Conservation (phyloP, 2,888 invertebrate species). For the Orthonychiurus folsomi region DNA sequence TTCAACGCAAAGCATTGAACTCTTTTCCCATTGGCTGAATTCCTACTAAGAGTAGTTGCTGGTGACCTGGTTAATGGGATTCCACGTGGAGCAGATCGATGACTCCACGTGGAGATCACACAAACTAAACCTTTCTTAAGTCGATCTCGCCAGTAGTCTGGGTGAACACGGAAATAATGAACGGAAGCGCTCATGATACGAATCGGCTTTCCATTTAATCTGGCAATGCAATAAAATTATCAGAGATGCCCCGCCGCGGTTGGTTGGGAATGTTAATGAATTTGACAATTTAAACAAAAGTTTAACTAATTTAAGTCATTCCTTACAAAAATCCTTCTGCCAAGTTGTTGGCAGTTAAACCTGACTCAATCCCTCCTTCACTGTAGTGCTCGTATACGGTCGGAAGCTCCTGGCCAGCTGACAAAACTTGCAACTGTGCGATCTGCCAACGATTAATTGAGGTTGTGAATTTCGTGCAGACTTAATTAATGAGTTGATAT, state of each 20-base stretch:
- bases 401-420: constrained; percentile 36
- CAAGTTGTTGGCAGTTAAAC: constrained; percentile 41
- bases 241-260: constrained; percentile 35
- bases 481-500: no score
- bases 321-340: neutral
- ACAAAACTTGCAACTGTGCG: no score
- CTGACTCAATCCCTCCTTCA: constrained; percentile 42
- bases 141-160: constrained; percentile 49
- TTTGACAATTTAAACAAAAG: no score
- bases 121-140: constrained; percentile 46
- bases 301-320: neutral
- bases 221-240: no score
- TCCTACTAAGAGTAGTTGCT: no score
- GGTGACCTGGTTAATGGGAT: no score
- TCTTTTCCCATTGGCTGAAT: no score
- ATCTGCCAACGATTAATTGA: no score
- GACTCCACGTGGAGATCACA: constrained; percentile 49
- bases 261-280: no score
- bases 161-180: constrained; percentile 50
- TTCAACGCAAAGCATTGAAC: no score
- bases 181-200: constrained; percentile 50
- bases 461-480: no score
- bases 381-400: constrained; percentile 48
- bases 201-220: constrained; percentile 46
- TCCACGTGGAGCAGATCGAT: constrained; percentile 53